Percentiles rank a stretch among this genome's conserved stretches.
Evolutionary conservation across 2,113 vertebrate species (phyloP).

Genomic region (Lethenteron camtschaticum): DNA sequence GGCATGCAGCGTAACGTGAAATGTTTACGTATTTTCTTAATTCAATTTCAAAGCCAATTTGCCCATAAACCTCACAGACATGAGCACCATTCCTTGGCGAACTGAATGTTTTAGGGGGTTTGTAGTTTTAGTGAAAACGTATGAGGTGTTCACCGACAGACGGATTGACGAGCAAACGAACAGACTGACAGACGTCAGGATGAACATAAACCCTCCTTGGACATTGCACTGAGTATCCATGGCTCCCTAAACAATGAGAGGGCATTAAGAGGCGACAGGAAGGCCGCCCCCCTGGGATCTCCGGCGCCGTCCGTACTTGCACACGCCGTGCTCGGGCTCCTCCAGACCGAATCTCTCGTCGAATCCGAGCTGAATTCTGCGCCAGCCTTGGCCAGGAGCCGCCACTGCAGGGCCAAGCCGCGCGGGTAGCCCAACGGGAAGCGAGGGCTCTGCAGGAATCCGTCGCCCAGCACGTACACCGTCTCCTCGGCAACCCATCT

Average conservation of each 20-base stretch:
- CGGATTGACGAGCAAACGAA: too few relatives aligned
- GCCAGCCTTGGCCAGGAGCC: slow-evolving; percentile 41
- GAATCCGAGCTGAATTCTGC: slow-evolving; percentile 64
- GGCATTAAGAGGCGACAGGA: too few relatives aligned
- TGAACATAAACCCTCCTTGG: too few relatives aligned
- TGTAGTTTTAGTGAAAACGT: too few relatives aligned
- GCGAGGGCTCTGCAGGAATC: slow-evolving; percentile 61
- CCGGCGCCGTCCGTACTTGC: slow-evolving; percentile 41
- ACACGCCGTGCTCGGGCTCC: slow-evolving; percentile 69
- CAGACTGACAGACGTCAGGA: too few relatives aligned
- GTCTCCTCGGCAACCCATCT: slow-evolving; percentile 33
- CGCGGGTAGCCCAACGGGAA: slow-evolving; percentile 78
- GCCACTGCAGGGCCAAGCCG: slow-evolving; percentile 73
- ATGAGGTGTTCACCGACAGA: too few relatives aligned
- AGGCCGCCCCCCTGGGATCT: too few relatives aligned
- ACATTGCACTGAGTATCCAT: too few relatives aligned
- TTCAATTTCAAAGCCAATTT: background rate
- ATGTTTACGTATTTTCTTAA: background rate
- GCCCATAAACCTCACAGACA: background rate
- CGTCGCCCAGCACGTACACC: slow-evolving; percentile 40
- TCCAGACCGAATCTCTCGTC: slow-evolving; percentile 73
- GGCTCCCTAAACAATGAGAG: too few relatives aligned
- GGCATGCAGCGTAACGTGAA: too few relatives aligned
- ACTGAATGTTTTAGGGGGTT: too few relatives aligned
- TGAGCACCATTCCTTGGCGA: too few relatives aligned